Base-by-base conservation (phyloP, 2,797 vertebrate species). In the Sebastes nivosus region DNA sequence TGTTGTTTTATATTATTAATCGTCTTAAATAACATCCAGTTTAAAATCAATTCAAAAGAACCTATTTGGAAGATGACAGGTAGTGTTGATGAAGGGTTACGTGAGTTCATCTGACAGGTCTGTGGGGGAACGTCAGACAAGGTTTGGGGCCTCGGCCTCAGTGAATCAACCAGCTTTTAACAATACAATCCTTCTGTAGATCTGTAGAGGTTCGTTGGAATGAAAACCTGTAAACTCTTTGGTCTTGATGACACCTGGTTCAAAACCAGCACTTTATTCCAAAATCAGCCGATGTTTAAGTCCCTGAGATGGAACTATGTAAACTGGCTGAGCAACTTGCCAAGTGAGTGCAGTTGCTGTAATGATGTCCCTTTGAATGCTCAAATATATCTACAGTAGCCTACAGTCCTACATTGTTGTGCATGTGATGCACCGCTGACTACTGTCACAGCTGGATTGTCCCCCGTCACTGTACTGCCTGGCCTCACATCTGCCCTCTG, bases 191-290 rank as follows among this genome's bases (percentile, higher is more conserved):
- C 30, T 64, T 46, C 27, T 42, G 13, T 46, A 6, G 20, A 54
- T 42, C 38, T 42, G 38, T 42, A 42, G 38, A 14, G 5, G 16
- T 38, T 42, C 20, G 3, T 61, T 80, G 50, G 64, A 67, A 77
- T 74, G 32, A 80, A 85, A 88, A 77, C 69, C 66, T 79, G 38
- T 24, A 58, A 69, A 75, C 22, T 59, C n/a, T 70, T 42, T 70
- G 79, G 38, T 74, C 79, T 86, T 82, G 76, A 87, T 87, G 88
- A 67, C 75, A 82, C 24, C 68, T 85, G 77, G 80, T 84, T 84
- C 8, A 60, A 77, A 89, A 71, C 10, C 4, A 60, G 20, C 65
- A 4, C 34, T 67, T 64, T 16, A 4, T 30, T 38, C 38, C 2
- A 20, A 38, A 63, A 55, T 27, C 64, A 59, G 16, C 16, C 29